Evolutionary conservation across 2,113 vertebrate species (phyloP), one percentile per base, ranked within the genome.

Genomic region (Isurus oxyrinchus): DNA sequence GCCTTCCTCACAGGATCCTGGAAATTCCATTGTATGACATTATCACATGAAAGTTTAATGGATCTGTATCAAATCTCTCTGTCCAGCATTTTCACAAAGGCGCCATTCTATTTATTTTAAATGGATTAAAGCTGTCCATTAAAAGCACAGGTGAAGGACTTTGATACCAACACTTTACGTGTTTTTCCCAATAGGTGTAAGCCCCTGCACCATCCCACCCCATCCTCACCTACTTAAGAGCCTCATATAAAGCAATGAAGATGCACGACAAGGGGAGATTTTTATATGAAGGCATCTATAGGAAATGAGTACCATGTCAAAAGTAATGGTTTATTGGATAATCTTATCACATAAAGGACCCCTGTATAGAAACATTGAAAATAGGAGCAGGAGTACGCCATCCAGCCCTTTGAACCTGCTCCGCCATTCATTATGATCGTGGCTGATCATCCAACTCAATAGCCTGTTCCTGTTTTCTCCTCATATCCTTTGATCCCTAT

Each of bases 31-130:
- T 94, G 59, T 94, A 94, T 94, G 90, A 94, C 90, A 94, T 94
- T 44, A 94, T 63, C 21, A 16, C 90, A 94, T 94, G 59, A 94
- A 94, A 94, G 59, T 94, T 94, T 94, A 94, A 94, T 94, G 90
- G 16, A 61, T 94, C 59, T 40, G 90, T 94, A 94, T 94, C 90
- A 94, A 94, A 23, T 94, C 57, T 90, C 87, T 63, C 90, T 63
- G 59, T 66, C 59, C 90, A 94, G n/a, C 21, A 23, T 90, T 90
- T 59, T 90, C 57, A 90, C 55, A 35, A 90, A 63, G 59, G 59
- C 90, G 16, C 59, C 90, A 40, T 40, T 16, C 35, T 66, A 63
- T 94, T 94, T 94, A 94, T 94, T 94, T 94, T 66, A 94, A 94
- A 61, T 94, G 59, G 35, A 13, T 94, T 94, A 94, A 63, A 49